Evolutionary conservation across 2,113 vertebrate species (phyloP).

Genomic region (Aspiorhynchus laticeps): DNA sequence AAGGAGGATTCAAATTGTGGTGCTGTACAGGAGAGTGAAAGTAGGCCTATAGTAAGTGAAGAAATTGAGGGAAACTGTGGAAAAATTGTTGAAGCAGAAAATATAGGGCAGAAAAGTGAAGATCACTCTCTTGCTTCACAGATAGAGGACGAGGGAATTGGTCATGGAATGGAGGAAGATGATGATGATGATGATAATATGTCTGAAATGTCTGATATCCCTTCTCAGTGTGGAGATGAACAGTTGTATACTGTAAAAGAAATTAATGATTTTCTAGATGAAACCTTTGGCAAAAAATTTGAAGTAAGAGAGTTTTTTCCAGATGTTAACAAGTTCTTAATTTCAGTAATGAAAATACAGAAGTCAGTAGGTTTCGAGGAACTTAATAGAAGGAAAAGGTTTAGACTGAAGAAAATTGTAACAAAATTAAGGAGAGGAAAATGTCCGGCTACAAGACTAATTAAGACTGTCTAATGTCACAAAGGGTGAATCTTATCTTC

Average conservation of each 20-base stretch:
- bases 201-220: not conserved
- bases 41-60: not conserved
- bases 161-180: not conserved
- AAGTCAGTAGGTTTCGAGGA: not conserved
- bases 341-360: not conserved
- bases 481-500: not conserved
- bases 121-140: not conserved
- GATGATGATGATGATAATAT: not conserved
- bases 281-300: not conserved
- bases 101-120: not conserved
- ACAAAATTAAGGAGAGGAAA: constrained; percentile 11
- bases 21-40: not conserved
- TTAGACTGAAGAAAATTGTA: not conserved
- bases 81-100: not conserved
- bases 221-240: not conserved
- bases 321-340: not conserved
- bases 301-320: not conserved
- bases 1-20: not conserved
- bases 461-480: not conserved
- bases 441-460: not conserved
- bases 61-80: not conserved
- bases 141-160: not conserved
- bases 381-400: not conserved
- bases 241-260: not conserved
- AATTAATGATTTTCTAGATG: not conserved